These are phyloP conservation scores for Goniozus legneri DNA, from an alignment of 1,140 invertebrate species.

Conservation along the genomic window DNA sequence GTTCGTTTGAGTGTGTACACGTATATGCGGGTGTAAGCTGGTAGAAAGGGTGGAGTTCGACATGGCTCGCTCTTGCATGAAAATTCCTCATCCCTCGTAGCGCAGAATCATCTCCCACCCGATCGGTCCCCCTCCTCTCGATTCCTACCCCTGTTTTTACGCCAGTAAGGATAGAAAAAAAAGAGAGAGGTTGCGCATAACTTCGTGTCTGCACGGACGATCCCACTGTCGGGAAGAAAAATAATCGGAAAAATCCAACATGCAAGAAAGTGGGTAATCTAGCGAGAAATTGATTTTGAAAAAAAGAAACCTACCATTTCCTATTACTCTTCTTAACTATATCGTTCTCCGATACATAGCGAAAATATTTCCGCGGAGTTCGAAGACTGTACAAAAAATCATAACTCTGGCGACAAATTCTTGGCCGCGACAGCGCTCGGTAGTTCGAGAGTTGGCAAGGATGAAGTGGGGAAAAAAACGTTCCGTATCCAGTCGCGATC, in stretches of 20 bases:
- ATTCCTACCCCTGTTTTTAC: conserved; percentile 18
- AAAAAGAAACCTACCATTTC: too few relatives aligned
- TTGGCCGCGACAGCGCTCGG: background rate
- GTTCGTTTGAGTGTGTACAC: too few relatives aligned
- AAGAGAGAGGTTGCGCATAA: too few relatives aligned
- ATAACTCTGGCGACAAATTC: background rate
- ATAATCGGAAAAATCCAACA: too few relatives aligned
- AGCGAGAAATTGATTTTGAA: too few relatives aligned
- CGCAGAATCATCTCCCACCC: conserved; percentile 29
- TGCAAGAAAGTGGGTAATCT: too few relatives aligned
- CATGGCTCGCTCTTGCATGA: conserved; percentile 30
- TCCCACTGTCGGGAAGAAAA: too few relatives aligned
- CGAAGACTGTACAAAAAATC: background rate
- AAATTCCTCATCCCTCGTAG: conserved; percentile 37
- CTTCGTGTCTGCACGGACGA: too few relatives aligned
- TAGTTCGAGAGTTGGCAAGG: background rate
- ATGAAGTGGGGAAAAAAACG: background rate
- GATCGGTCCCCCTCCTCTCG: conserved; percentile 27
- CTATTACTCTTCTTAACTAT: too few relatives aligned
- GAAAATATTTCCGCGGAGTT: background rate
- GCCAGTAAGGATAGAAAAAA: background rate
- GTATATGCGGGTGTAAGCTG: too few relatives aligned
- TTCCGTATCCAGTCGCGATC: background rate
- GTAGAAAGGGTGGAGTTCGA: too few relatives aligned
- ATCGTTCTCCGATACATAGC: too few relatives aligned